Conservation (phyloP, 2,888 invertebrate genomes). For the Pteria penguin region DNA sequence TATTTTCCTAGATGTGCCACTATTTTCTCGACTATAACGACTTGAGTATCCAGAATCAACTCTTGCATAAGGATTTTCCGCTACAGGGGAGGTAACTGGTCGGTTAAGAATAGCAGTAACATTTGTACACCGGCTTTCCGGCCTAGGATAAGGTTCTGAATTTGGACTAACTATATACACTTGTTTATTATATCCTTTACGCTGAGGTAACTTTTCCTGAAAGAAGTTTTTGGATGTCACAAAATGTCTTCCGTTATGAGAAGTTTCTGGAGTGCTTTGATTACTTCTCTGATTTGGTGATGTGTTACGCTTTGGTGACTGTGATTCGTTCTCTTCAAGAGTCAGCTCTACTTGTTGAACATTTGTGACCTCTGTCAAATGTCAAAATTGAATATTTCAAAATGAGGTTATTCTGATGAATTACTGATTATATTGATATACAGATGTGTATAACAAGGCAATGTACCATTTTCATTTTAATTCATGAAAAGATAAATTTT, state of each 20-base stretch:
- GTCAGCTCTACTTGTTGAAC: not conserved
- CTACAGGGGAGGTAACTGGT: conserved; percentile 9
- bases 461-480: not conserved
- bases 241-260: conserved; percentile 20
- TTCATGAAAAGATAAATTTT: not conserved
- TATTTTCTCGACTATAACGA: conserved; percentile 41
- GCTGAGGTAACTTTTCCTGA: conserved; percentile 15
- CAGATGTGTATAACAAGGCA: not conserved
- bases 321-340: not conserved
- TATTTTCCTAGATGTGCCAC: conserved; percentile 33
- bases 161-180: conserved; percentile 24
- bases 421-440: not conserved
- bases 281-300: not conserved
- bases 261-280: not conserved
- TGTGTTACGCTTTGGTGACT: not conserved
- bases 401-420: not conserved
- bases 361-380: not conserved
- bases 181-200: conserved; percentile 24
- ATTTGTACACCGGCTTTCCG: conserved; percentile 27
- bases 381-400: not conserved
- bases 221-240: conserved; percentile 31
- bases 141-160: conserved; percentile 18
- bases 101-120: conserved; percentile 23
- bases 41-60: conserved; percentile 57
- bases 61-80: conserved; percentile 23